Conservation (phyloP, 1,140 invertebrate genomes). For the Caenorhabditis latens region DNA sequence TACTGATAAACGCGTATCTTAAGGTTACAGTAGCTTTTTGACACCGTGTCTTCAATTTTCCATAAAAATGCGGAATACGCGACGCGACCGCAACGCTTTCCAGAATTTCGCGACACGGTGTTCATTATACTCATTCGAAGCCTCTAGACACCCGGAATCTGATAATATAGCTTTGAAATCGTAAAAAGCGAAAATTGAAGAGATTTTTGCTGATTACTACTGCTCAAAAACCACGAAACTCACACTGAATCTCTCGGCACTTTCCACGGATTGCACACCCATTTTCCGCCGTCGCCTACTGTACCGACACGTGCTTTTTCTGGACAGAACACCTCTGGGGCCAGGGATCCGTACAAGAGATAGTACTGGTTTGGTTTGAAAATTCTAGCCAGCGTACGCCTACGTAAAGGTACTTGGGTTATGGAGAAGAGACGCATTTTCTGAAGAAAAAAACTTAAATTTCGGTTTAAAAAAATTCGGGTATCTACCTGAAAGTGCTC, state of each 20-base stretch:
- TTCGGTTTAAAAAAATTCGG: too few species aligned
- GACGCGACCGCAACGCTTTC: too few species aligned
- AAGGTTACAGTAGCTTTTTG: too few species aligned
- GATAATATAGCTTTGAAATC: too few species aligned
- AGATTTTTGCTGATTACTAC: too few species aligned
- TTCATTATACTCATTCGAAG: too few species aligned
- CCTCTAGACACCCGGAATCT: too few species aligned
- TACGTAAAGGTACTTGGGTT: neutral
- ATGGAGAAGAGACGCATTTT: neutral
- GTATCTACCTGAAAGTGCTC: conserved; percentile 1
- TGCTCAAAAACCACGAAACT: neutral
- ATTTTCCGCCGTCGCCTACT: conserved; percentile 56
- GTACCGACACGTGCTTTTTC: conserved; percentile 43
- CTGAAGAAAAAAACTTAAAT: neutral
- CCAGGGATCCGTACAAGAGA: neutral
- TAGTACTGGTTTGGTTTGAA: neutral
- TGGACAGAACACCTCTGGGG: conserved; percentile 41
- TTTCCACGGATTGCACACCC: conserved; percentile 55
- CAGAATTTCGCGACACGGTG: too few species aligned
- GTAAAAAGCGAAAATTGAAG: neutral
- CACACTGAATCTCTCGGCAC: conserved; percentile 30
- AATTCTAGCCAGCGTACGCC: neutral
- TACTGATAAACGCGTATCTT: too few species aligned
- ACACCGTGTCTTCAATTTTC: too few species aligned
- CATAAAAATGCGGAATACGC: too few species aligned